Conservation (phyloP, 2,888 invertebrate species). For the Eudasyphora cyanicolor region DNA sequence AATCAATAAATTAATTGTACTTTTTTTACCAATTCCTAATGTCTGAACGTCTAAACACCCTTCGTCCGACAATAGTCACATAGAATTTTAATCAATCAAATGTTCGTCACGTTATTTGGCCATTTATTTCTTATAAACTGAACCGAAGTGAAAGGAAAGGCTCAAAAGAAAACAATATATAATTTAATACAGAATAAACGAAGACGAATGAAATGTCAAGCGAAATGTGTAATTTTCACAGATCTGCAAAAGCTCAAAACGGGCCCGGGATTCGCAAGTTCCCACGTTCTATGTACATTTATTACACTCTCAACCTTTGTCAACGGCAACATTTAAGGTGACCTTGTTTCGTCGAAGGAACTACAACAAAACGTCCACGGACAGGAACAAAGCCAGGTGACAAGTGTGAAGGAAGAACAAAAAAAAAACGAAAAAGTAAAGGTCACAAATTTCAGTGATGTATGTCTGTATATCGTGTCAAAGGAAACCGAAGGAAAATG, state of each 20-base stretch:
- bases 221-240: background rate
- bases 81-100: conserved; percentile 57
- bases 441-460: background rate
- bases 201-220: background rate
- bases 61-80: conserved; percentile 45
- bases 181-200: conserved; percentile 18
- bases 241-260: background rate
- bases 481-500: background rate
- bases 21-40: background rate
- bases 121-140: conserved; percentile 45
- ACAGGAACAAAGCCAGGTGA: no score
- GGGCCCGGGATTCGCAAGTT: background rate
- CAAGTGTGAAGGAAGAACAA: background rate
- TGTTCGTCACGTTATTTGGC: conserved; percentile 52
- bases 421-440: background rate
- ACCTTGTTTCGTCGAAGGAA: no score
- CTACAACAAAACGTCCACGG: no score
- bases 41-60: background rate
- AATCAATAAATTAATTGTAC: conserved; percentile 28
- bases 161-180: background rate
- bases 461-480: background rate
- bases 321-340: background rate
- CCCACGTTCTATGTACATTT: no score
- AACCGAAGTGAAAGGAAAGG: background rate
- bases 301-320: background rate